Percentiles rank a stretch among this genome's conserved stretches.
phyloP scores from a whole-genome alignment of 2,113 vertebrate species.

The Collichthys lucidus region DNA sequence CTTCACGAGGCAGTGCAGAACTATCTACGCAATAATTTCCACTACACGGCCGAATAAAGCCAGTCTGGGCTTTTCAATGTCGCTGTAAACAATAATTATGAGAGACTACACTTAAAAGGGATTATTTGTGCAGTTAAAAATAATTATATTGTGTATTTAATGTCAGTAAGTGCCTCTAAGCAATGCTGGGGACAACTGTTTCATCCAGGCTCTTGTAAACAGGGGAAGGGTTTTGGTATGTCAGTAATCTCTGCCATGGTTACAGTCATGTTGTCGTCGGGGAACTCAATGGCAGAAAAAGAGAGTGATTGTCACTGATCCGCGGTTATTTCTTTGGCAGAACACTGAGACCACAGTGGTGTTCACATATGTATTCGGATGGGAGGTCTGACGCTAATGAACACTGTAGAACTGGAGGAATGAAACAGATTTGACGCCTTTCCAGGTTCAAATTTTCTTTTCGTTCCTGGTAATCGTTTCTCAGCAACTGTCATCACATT shows the following conservation, averaged over 20 bases:
- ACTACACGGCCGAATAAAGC: background rate
- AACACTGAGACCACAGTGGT: conserved; percentile 43
- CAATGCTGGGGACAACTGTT: conserved; percentile 32
- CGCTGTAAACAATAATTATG: background rate
- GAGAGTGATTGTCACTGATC: conserved; percentile 43
- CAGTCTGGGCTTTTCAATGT: background rate
- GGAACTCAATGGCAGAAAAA: conserved; percentile 27
- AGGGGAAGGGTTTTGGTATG: conserved; percentile 29
- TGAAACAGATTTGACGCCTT: conserved; percentile 28
- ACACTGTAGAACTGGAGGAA: conserved; percentile 6
- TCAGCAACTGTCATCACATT: conserved; percentile 21
- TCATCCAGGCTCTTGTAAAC: conserved; percentile 32
- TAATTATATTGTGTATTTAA: conserved; percentile 34
- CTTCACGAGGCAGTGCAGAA: background rate
- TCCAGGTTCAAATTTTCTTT: conserved; percentile 26
- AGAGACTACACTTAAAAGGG: conserved; percentile 5
- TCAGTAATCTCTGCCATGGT: conserved; percentile 42
- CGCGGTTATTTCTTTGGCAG: conserved; percentile 42
- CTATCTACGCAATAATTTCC: background rate
- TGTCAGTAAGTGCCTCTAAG: conserved; percentile 22
- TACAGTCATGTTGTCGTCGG: conserved; percentile 52
- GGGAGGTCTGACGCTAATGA: conserved; percentile 38
- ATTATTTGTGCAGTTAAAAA: conserved; percentile 35
- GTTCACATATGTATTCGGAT: conserved; percentile 56
- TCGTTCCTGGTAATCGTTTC: conserved; percentile 2